phyloP scores from a whole-genome alignment of 2,113 vertebrate species.

The Rhabdornis inornatus region DNA sequence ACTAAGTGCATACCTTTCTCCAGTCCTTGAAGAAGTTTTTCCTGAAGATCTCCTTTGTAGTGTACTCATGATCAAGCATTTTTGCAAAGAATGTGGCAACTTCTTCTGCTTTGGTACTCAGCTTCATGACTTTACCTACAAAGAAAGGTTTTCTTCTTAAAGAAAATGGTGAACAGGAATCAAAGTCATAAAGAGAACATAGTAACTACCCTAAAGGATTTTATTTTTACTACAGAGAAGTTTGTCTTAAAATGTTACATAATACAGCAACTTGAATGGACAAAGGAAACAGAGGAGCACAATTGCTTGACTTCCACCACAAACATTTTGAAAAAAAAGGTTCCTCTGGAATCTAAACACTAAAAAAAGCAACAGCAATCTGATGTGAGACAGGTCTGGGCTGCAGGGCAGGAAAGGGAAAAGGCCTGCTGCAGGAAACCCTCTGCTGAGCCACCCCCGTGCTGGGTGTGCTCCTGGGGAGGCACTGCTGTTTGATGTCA shows the following conservation, averaged over 20 bases:
- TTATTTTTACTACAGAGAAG: background rate
- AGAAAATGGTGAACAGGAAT: background rate
- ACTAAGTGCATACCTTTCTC: constrained; percentile 81
- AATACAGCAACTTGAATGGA: background rate
- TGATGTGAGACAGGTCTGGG: background rate
- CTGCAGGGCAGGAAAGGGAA: constrained; percentile 24
- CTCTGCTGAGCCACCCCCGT: background rate
- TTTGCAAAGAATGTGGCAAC: constrained; percentile 96
- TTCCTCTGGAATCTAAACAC: constrained; percentile 26
- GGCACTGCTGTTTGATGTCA: background rate
- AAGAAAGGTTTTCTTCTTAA: constrained; percentile 45
- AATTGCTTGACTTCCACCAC: background rate
- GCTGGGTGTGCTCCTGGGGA: background rate
- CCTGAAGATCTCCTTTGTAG: constrained; percentile 95
- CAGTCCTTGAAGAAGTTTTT: constrained; percentile 99
- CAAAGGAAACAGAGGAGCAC: background rate
- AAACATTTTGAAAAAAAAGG: constrained; percentile 10
- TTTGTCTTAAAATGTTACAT: background rate
- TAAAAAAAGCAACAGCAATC: background rate
- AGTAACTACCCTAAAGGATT: background rate
- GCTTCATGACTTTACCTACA: constrained; percentile 89
- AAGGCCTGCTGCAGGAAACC: constrained; percentile 49
- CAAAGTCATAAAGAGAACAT: background rate
- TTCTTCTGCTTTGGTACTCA: constrained; percentile 90
- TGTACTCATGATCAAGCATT: constrained; percentile 98